These are phyloP conservation scores for Arothron firmamentum DNA, from an alignment of 2,113 vertebrate genomes.

Conservation along the genomic window DNA sequence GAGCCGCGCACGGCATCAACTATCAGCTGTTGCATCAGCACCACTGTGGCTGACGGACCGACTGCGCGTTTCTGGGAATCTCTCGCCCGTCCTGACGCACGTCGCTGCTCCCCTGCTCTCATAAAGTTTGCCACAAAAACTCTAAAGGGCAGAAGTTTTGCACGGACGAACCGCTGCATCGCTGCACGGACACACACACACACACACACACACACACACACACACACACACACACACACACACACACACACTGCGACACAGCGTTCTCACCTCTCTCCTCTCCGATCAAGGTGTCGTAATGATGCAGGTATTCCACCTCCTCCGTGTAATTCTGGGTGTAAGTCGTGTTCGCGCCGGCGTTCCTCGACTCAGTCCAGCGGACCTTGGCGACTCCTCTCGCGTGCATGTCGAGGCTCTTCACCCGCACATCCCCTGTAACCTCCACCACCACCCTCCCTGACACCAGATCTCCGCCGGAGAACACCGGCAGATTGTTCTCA, in stretches of 20 bases:
- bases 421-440: constrained; percentile 90
- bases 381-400: constrained; percentile 94
- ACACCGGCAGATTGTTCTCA: constrained; percentile 92
- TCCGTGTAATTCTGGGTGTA: constrained; percentile 98
- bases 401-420: constrained; percentile 86
- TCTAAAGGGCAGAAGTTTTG: constrained; percentile 3
- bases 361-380: constrained; percentile 96
- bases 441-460: constrained; percentile 92
- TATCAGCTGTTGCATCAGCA: constrained; percentile 66
- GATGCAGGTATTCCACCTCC: constrained; percentile 96
- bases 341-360: constrained; percentile 96
- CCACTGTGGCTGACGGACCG: constrained; percentile 26
- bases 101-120: not conserved
- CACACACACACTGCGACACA: not conserved
- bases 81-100: not conserved
- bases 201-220: not conserved
- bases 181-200: not conserved
- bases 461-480: constrained; percentile 93
- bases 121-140: constrained; percentile 36
- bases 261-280: constrained; percentile 88
- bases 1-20: not conserved
- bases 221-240: not conserved
- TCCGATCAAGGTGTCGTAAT: constrained; percentile 90
- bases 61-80: not conserved
- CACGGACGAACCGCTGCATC: not conserved